phyloP scores from a whole-genome alignment of 2,113 vertebrate genomes.

The Dicerorhinus sumatrensis region DNA sequence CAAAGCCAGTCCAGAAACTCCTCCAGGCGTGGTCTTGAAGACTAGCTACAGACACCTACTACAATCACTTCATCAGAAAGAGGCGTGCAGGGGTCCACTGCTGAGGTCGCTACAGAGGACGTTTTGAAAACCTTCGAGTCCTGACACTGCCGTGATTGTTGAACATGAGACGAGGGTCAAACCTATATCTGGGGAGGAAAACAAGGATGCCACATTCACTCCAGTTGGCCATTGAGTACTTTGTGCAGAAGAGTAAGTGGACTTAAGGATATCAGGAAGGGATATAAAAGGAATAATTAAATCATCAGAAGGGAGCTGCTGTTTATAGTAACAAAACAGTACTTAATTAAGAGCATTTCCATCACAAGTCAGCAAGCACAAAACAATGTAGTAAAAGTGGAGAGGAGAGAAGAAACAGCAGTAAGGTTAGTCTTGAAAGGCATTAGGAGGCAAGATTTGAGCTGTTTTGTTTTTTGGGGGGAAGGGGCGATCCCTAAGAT shows the following conservation, averaged over 20 bases:
- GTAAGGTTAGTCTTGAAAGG: background rate
- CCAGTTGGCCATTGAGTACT: background rate
- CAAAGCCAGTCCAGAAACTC: conserved; percentile 75
- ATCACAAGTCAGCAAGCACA: background rate
- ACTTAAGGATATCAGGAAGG: background rate
- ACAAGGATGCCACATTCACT: background rate
- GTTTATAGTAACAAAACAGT: background rate
- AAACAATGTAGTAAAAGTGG: background rate
- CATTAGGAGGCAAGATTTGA: background rate
- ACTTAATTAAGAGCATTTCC: background rate
- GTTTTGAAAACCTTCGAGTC: conserved; percentile 85
- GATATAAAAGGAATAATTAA: background rate
- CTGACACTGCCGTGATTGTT: conserved; percentile 74
- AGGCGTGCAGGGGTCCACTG: conserved; percentile 60
- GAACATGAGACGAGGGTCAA: conserved; percentile 91
- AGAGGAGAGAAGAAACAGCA: background rate
- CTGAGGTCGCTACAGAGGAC: conserved; percentile 74
- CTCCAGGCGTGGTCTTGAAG: conserved; percentile 76
- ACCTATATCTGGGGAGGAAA: conserved; percentile 83
- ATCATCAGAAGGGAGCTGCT: background rate
- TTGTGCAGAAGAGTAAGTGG: background rate
- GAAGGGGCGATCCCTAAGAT: background rate
- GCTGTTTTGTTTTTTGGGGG: background rate
- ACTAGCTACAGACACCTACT: conserved; percentile 80
- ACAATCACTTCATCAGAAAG: conserved; percentile 79